Evolutionary conservation across 2,113 vertebrate genomes (phyloP).

Genomic region (Benitochromis conjunctus): DNA sequence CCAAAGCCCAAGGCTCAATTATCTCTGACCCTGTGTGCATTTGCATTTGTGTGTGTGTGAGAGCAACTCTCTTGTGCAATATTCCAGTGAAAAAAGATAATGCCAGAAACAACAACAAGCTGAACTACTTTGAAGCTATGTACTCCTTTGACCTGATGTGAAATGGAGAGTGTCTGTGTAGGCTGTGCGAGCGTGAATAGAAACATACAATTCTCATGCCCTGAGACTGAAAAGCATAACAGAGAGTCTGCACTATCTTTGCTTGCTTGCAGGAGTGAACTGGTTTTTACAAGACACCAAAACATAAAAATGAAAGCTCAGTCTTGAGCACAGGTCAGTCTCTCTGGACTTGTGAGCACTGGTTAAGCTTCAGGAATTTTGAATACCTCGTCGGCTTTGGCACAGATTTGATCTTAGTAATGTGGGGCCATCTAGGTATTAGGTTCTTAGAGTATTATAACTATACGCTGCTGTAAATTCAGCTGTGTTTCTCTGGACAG

Average conservation of each 20-base stretch:
- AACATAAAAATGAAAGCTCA: not conserved
- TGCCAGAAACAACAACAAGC: constrained; percentile 16
- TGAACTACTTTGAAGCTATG: not conserved
- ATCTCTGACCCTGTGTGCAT: constrained; percentile 23
- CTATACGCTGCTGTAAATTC: not conserved
- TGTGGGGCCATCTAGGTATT: not conserved
- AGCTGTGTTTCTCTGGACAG: not conserved
- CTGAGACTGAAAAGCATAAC: not conserved
- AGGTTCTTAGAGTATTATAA: not conserved
- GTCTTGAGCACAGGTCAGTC: not conserved
- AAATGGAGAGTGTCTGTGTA: not conserved
- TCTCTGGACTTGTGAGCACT: not conserved
- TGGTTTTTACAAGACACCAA: not conserved
- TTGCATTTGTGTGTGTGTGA: constrained; percentile 1
- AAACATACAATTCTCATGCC: not conserved
- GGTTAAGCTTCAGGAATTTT: not conserved
- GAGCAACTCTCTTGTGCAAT: not conserved
- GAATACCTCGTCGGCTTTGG: not conserved
- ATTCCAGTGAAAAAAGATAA: constrained; percentile 1
- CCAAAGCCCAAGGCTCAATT: constrained; percentile 30
- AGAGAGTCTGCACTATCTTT: not conserved
- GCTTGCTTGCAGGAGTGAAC: not conserved
- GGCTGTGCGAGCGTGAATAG: not conserved
- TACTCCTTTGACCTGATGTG: not conserved
- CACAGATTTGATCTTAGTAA: not conserved